These are phyloP conservation scores for Hypocryptadius cinnamomeus DNA, from an alignment of 2,113 vertebrate species.

Conservation along the genomic window DNA sequence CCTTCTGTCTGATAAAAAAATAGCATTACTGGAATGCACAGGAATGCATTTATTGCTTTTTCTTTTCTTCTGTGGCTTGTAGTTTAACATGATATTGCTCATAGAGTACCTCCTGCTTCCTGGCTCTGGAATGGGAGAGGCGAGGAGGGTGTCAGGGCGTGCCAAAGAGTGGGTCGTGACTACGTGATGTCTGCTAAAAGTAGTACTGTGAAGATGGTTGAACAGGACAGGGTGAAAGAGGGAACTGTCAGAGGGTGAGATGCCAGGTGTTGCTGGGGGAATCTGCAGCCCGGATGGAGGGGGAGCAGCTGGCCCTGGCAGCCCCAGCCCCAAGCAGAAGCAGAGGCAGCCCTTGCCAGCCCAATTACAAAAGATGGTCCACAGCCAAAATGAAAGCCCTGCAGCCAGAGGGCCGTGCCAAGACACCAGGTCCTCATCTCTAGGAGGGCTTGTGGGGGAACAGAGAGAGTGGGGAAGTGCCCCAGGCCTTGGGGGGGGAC, in stretches of 20 bases:
- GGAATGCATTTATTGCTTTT: background rate
- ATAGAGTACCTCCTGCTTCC: background rate
- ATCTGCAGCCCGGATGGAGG: background rate
- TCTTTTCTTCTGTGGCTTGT: background rate
- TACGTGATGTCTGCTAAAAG: background rate
- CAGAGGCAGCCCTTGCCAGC: background rate
- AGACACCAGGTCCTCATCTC: background rate
- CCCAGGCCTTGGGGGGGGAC: background rate
- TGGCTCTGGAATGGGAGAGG: background rate
- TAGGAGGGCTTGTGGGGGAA: background rate
- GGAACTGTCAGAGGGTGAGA: background rate
- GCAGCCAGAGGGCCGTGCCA: background rate
- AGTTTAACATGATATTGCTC: background rate
- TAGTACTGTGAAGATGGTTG: background rate
- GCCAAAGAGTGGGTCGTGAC: background rate
- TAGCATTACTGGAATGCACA: background rate
- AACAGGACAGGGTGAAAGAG: background rate
- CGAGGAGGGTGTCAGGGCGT: background rate
- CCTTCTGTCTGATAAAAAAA: background rate
- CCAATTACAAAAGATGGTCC: conserved; percentile 36
- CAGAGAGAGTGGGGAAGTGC: background rate
- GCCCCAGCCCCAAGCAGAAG: background rate
- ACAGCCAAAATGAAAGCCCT: conserved; percentile 18
- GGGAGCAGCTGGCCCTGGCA: conserved; percentile 25
- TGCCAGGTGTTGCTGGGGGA: background rate